These are phyloP conservation scores for Megaptera novaeangliae DNA, from an alignment of 2,113 vertebrate genomes.

Conservation along the genomic window DNA sequence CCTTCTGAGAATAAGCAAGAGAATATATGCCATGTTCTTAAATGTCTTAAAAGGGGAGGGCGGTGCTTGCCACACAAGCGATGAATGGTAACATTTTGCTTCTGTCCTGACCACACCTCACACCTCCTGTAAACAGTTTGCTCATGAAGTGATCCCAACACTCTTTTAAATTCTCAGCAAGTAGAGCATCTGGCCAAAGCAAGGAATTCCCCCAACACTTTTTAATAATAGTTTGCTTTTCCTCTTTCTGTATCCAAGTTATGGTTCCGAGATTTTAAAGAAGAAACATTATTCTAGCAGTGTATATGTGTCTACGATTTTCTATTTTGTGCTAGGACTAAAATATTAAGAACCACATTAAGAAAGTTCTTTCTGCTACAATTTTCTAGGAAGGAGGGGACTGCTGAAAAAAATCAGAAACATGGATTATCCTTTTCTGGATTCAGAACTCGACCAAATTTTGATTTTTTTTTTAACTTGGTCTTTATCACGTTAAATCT, in stretches of 20 bases:
- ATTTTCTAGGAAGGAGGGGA: neutral
- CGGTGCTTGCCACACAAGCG: neutral
- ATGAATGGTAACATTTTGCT: neutral
- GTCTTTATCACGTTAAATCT: neutral
- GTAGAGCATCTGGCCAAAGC: too few species aligned
- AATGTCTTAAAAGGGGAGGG: neutral
- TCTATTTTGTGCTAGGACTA: neutral
- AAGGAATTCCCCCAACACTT: neutral
- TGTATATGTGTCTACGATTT: fast-evolving
- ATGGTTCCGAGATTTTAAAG: neutral
- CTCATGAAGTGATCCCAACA: neutral
- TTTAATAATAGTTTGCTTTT: neutral
- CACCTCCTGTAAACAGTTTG: neutral
- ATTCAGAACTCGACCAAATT: neutral
- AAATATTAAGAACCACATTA: neutral
- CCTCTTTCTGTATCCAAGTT: neutral
- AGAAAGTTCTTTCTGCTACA: neutral
- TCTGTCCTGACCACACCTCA: neutral
- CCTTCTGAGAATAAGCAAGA: neutral
- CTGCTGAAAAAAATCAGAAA: neutral
- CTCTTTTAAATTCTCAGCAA: neutral
- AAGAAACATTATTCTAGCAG: neutral
- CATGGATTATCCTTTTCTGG: neutral
- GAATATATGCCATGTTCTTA: neutral
- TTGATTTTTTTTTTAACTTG: neutral